A percentile compares a stretch with the other conserved stretches of the same genome.
Evolutionary conservation across 2,113 vertebrate species (phyloP).

Genomic region (Chrysochloris asiatica): DNA sequence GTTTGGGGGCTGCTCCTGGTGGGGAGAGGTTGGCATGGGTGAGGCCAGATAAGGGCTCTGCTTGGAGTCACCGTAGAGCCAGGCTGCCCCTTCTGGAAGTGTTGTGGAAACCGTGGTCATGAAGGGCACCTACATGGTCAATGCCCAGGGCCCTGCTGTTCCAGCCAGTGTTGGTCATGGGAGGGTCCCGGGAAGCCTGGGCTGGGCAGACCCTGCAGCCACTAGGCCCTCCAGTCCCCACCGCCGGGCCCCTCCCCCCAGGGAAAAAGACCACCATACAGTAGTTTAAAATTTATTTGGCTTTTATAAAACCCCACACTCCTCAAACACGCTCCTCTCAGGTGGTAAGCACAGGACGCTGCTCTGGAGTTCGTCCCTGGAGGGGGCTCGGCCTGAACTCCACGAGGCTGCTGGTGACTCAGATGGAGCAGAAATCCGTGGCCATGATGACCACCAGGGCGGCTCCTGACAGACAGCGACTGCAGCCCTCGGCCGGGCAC

Average conservation of each 20-base stretch:
- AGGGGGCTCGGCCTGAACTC: rapidly evolving
- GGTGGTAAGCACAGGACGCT: rapidly evolving
- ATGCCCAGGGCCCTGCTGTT: not conserved
- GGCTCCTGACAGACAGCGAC: not conserved
- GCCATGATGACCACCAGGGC: rapidly evolving
- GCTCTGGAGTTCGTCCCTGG: not conserved
- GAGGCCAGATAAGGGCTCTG: rapidly evolving
- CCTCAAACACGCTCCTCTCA: rapidly evolving
- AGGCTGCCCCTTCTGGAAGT: too few species aligned
- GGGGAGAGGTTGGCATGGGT: not conserved
- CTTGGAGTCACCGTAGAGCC: not conserved
- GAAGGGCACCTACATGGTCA: rapidly evolving
- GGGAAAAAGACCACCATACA: not conserved
- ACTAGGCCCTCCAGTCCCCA: rapidly evolving
- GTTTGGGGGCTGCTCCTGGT: not conserved
- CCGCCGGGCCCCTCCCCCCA: not conserved
- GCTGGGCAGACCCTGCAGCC: rapidly evolving
- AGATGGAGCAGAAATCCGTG: not conserved
- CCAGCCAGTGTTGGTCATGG: rapidly evolving
- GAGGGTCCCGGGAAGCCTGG: too few species aligned
- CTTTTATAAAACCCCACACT: not conserved
- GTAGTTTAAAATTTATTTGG: slow-evolving; percentile 54
- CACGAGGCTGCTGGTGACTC: not conserved
- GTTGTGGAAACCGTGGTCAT: rapidly evolving
- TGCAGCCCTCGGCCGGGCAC: rapidly evolving